Percentiles rank a stretch among this genome's conserved stretches.
phyloP scores from a whole-genome alignment of 2,797 vertebrate genomes.

The Acanthopagrus latus region DNA sequence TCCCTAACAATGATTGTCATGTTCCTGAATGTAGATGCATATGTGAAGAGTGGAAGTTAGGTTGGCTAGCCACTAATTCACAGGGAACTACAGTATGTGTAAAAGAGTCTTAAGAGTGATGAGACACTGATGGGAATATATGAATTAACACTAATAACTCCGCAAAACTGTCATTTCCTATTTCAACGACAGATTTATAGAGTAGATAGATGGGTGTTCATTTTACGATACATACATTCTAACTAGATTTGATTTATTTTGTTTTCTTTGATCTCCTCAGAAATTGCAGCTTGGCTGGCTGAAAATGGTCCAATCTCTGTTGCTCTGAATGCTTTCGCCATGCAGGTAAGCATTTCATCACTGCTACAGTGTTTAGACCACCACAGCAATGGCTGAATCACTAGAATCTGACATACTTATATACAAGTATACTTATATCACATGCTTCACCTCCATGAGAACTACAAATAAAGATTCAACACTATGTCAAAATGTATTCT shows the following conservation, averaged over 20 bases:
- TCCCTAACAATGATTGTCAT: no score
- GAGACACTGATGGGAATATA: not conserved
- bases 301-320: constrained; percentile 92
- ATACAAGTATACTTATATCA: no score
- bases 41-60: no score
- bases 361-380: not conserved
- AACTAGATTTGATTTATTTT: not conserved
- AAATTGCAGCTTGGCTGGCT: constrained; percentile 91
- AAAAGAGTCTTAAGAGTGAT: no score
- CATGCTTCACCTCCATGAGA: not conserved
- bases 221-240: not conserved
- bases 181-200: not conserved
- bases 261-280: constrained; percentile 67
- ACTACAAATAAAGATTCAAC: not conserved
- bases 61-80: no score
- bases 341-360: constrained; percentile 87
- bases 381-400: not conserved
- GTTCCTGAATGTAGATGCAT: no score
- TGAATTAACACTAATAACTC: not conserved
- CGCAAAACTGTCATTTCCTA: not conserved
- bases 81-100: no score
- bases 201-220: not conserved
- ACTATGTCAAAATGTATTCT: not conserved
- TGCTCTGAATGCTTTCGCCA: constrained; percentile 93
- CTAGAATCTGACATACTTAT: not conserved